Base-by-base conservation (phyloP, 2,113 vertebrate genomes). In the Lethenteron reissneri region DNA sequence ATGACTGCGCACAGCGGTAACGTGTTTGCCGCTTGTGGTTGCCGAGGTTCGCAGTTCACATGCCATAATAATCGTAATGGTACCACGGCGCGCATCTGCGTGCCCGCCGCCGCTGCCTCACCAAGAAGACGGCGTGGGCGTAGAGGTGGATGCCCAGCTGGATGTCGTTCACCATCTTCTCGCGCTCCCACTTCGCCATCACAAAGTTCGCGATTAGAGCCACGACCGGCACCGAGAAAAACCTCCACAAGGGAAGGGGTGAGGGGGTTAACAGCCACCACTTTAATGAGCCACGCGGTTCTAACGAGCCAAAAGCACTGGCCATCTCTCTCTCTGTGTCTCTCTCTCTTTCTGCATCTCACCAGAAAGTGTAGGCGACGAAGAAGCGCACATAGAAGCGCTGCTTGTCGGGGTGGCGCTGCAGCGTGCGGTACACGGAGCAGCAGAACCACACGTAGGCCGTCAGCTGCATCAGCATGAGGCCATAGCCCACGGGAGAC, bases 371-470 rank as follows among this genome's bases (percentile, higher is more conserved):
- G 77, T 91, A 92, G 2, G 88, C 84, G 70, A 87, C 86, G 79
- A 91, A 90, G 83, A 92, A 91, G 15, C 88, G 88, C 73, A 89
- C 80, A 8, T 91, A 92, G 78, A 92, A 92, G 10, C 85, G 83
- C 74, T 91, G 88, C 72, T 91, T 91, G 79, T 90, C 88, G 0
- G 88, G 88, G 72, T 87, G 89, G 76, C 85, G 88, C 71, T 90
- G 89, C 74, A 90, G 83, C 1, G 89, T 88, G 77, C 88, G 77
- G 58, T 90, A 81, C 59, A 92, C 87, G 0, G 88, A 88, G 0
- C 88, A 90, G 80, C 86, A 87, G 81, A 92, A 92, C 89, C 89
- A 92, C 75, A 90, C 85, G 9, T 89, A 92, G 17, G 89, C 89
- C 11, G 88, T 81, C 75, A 88, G 84, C 83, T 90, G 88, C 73